Percentiles rank a stretch among this genome's conserved stretches.
Conservation (phyloP, 2,113 vertebrate species). For the Oryzias curvinotus region DNA sequence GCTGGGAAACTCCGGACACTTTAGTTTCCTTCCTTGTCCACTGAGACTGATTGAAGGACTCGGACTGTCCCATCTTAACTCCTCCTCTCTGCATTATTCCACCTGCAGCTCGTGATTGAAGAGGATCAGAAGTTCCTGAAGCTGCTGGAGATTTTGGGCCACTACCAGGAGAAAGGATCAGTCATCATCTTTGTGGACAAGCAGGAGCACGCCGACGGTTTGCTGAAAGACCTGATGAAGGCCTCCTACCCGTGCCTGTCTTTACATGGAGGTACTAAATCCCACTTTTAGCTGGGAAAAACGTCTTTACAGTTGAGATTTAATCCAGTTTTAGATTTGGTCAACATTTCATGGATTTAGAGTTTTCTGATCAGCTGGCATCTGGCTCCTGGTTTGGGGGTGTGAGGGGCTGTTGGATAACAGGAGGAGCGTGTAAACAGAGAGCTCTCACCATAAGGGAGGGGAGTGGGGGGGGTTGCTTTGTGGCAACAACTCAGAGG, state of each 20-base stretch:
- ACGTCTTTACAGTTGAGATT: neutral
- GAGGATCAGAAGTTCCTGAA: constrained; percentile 98
- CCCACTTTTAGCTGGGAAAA: no score
- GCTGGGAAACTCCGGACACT: no score
- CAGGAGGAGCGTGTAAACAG: no score
- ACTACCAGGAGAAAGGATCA: constrained; percentile 96
- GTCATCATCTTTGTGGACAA: constrained; percentile 99
- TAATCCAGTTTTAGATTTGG: no score
- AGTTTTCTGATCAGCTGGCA: no score
- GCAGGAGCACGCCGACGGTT: constrained; percentile 92
- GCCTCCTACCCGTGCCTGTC: constrained; percentile 98
- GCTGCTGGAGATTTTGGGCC: constrained; percentile 92
- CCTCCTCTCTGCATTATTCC: neutral
- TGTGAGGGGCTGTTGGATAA: no score
- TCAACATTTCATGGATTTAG: no score
- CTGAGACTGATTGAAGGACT: neutral
- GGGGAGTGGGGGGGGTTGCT: no score
- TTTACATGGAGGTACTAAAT: constrained; percentile 89
- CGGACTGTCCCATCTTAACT: neutral
- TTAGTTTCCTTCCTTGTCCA: neutral
- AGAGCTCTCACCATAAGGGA: no score
- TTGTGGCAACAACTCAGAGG: no score
- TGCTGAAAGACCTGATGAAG: constrained; percentile 97
- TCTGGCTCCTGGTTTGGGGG: no score
- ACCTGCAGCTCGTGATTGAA: constrained; percentile 91